A percentile compares a stretch with the other conserved stretches of the same genome.
These are phyloP conservation scores for Siniperca knerii DNA, from an alignment of 2,113 vertebrate species.

Conservation along the genomic window DNA sequence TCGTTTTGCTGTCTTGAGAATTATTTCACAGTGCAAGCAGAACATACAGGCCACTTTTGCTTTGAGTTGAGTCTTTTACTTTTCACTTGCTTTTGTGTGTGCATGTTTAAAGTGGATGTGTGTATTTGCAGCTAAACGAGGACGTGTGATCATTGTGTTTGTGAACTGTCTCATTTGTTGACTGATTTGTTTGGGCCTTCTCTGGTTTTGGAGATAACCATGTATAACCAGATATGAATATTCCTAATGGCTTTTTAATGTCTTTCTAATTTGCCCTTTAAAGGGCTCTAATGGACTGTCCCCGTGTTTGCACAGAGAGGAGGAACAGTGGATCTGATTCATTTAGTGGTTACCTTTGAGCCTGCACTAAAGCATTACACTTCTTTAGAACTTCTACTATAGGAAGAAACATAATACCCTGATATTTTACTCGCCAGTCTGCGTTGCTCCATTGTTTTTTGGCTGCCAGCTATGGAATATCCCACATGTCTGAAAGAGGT, in stretches of 20 bases:
- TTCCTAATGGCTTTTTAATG: constrained; percentile 81
- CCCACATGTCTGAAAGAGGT: not conserved
- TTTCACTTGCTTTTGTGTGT: constrained; percentile 7
- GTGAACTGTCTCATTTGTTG: constrained; percentile 52
- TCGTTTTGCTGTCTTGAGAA: constrained; percentile 2
- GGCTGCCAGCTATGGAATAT: not conserved
- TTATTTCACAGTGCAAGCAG: constrained; percentile 39
- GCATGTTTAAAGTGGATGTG: not conserved
- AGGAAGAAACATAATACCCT: not conserved
- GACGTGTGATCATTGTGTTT: constrained; percentile 33
- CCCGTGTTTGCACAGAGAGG: constrained; percentile 66
- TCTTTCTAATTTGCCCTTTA: constrained; percentile 75
- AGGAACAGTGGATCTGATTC: constrained; percentile 48
- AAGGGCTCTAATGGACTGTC: constrained; percentile 73
- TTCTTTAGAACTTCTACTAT: not conserved
- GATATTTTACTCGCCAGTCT: not conserved
- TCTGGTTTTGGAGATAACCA: constrained; percentile 71
- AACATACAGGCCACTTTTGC: not conserved
- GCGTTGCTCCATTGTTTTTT: not conserved
- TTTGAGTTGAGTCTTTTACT: not conserved
- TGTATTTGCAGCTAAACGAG: constrained; percentile 14
- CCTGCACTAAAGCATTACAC: constrained; percentile 11
- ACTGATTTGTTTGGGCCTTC: constrained; percentile 69
- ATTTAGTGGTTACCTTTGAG: constrained; percentile 57
- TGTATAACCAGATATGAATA: constrained; percentile 72